Base-by-base conservation (phyloP, 2,113 vertebrate species). In the Aleadryas rufinucha region DNA sequence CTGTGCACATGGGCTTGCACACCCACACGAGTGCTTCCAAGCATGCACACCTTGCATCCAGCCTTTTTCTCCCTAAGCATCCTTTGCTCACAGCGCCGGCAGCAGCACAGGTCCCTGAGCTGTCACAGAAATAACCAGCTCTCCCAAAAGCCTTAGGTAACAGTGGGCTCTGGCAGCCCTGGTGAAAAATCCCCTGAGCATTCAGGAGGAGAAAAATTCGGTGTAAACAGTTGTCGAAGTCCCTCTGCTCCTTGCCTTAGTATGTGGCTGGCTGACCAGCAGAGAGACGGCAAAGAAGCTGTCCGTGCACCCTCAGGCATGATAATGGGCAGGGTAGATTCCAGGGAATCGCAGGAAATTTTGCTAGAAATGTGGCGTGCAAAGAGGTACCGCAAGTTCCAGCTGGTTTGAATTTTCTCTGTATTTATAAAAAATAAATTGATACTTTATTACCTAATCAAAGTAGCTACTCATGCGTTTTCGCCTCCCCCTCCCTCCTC, bases 371-470 rank as follows among this genome's bases (percentile, higher is more conserved):
- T 52, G 90, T 95, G 92, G 94, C 52, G 76, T 93, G 91, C 94
- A 93, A 96, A 93, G 93, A 95, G 60, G 68, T 78, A 92, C 91
- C 41, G 16, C 61, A 59, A 88, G 83, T 95, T 95, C 88, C 96
- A 97, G 91, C 83, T 96, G 96, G 93, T 97, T 96, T 90, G 89
- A 89, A 92, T 97, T 97, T 97, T 95, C 94, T 70, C 71, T 60
- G 80, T 86, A 92, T 97, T 97, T 97, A 92, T 96, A 96, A 93
- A 95, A 96, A 95, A 97, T 93, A 97, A 96, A 97, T 97, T 96
- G 95, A 96, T 97, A 96, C 80, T 95, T 97, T 97, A 97, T 97
- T 96, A 90, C 95, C 95, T 96, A 95, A 97, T 95, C 96, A 97
- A 97, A 96, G 95, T 96, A 96, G 95, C 86, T 95, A 78, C 92